Evolutionary conservation across 2,797 vertebrate genomes (phyloP).

Genomic region (Manis pentadactyla): DNA sequence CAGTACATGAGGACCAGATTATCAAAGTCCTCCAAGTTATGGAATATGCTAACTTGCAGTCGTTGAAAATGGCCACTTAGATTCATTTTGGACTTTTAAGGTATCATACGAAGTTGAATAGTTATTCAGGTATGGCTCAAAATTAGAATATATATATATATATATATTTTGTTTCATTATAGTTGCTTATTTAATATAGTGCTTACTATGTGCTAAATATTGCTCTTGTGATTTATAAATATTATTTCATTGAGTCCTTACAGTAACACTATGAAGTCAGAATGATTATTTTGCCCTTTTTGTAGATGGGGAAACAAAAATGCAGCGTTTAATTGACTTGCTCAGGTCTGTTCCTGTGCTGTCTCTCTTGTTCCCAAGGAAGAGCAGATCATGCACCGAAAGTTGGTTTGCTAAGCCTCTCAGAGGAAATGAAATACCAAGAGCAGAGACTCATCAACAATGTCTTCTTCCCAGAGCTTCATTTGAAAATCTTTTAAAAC

Average conservation of each 20-base stretch:
- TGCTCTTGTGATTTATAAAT: neutral
- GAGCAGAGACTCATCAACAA: neutral
- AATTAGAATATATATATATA: neutral
- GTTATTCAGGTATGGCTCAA: neutral
- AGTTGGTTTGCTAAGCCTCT: neutral
- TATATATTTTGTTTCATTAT: neutral
- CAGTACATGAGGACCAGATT: neutral
- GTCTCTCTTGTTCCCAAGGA: neutral
- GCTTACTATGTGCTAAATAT: slow-evolving; percentile 19
- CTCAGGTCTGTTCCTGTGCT: neutral
- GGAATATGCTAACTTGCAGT: neutral
- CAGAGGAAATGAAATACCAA: neutral
- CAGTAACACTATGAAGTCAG: neutral
- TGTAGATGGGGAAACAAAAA: neutral
- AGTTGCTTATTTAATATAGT: neutral
- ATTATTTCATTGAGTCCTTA: neutral
- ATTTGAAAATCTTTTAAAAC: slow-evolving; percentile 34
- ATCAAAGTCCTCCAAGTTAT: neutral
- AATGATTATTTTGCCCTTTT: slow-evolving; percentile 32
- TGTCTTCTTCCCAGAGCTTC: neutral
- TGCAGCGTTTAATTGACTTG: neutral
- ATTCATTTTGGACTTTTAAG: slow-evolving; percentile 32
- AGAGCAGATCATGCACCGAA: neutral
- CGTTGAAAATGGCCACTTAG: neutral
- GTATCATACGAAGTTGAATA: neutral